Evolutionary conservation across 2,888 invertebrate genomes (phyloP).

Genomic region (Agonopterix alstromeriana): DNA sequence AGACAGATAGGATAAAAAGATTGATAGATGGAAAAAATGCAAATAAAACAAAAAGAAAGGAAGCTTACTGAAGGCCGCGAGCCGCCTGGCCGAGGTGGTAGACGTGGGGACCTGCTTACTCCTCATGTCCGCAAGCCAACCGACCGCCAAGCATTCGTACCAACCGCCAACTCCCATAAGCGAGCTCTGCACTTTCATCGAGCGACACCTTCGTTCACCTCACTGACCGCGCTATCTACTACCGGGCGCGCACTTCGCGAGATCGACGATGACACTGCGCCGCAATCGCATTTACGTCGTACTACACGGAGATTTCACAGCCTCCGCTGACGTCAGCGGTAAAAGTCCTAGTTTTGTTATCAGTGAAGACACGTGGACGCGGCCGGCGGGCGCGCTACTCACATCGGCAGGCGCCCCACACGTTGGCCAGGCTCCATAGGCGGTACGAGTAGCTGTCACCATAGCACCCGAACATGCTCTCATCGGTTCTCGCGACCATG

Average conservation of each 20-base stretch:
- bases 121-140: constrained; percentile 73
- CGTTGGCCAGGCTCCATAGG: constrained; percentile 86
- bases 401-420: constrained; percentile 86
- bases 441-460: constrained; percentile 85
- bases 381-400: constrained; percentile 65
- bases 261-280: constrained; percentile 18
- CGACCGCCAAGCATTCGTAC: constrained; percentile 70
- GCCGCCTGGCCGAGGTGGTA: constrained; percentile 74
- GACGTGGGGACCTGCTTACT: constrained; percentile 74
- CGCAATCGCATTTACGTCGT: constrained; percentile 40
- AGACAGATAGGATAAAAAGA: constrained; percentile 12
- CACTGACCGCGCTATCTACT: constrained; percentile 28
- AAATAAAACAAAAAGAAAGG: constrained; percentile 69
- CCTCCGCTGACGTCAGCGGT: constrained; percentile 52
- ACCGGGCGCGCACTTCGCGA: constrained; percentile 30
- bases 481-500: constrained; percentile 89
- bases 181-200: constrained; percentile 71
- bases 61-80: constrained; percentile 74
- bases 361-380: constrained; percentile 6
- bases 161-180: constrained; percentile 73
- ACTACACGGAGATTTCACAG: constrained; percentile 48
- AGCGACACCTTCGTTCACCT: constrained; percentile 54
- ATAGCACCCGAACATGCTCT: constrained; percentile 85
- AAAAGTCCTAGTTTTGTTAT: constrained; percentile 30
- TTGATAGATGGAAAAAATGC: constrained; percentile 35